These are phyloP conservation scores for Cyclina sinensis DNA, from an alignment of 1,140 invertebrate species.

Conservation along the genomic window DNA sequence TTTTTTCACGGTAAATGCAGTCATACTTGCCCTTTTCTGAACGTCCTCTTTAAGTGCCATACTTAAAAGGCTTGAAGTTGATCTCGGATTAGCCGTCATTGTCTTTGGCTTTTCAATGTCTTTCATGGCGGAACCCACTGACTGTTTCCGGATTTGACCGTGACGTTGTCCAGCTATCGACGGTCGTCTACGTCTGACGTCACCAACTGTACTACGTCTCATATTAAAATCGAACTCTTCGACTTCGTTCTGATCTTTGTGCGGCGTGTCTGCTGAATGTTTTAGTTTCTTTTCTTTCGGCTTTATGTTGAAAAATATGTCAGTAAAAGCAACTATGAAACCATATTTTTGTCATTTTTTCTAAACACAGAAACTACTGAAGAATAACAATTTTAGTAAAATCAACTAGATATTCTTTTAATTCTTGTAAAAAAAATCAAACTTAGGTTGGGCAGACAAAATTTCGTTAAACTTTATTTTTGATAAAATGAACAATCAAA, in stretches of 20 bases:
- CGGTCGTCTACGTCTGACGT: background rate
- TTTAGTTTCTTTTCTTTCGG: too few relatives aligned
- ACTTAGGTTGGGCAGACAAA: too few relatives aligned
- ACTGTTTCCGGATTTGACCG: constrained; percentile 9
- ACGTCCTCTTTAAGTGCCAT: constrained; percentile 47
- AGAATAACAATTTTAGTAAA: too few relatives aligned
- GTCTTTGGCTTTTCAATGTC: background rate
- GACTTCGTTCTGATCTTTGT: too few relatives aligned
- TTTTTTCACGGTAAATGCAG: background rate
- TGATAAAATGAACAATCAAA: background rate
- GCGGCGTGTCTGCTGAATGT: too few relatives aligned
- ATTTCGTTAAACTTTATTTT: too few relatives aligned
- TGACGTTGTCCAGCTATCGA: background rate
- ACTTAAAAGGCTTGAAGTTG: constrained; percentile 23
- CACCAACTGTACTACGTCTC: constrained; percentile 33
- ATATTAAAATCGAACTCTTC: background rate
- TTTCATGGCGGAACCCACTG: background rate
- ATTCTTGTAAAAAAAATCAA: too few relatives aligned
- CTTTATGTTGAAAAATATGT: too few relatives aligned
- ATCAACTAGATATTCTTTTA: too few relatives aligned
- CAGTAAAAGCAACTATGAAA: too few relatives aligned
- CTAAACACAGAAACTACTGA: too few relatives aligned
- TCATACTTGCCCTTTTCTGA: constrained; percentile 23
- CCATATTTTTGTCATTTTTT: too few relatives aligned
- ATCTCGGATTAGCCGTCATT: background rate